Conservation (phyloP, 2,113 vertebrate genomes). For the Cynopterus brachyotis region DNA sequence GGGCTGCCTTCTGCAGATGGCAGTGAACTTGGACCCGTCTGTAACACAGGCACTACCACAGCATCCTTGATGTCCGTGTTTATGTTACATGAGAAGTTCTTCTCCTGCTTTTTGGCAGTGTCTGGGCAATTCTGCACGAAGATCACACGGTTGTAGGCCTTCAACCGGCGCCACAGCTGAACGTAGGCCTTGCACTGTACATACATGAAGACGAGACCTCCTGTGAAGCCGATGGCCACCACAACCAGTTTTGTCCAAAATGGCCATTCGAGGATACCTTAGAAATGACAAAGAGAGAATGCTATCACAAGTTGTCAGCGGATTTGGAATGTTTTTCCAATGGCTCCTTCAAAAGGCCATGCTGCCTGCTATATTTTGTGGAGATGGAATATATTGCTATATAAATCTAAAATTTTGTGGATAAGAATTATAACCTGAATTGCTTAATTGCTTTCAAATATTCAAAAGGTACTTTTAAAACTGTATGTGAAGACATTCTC, state of each 20-base stretch:
- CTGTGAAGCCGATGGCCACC: conserved; percentile 93
- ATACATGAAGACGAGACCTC: conserved; percentile 98
- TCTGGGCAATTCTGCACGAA: conserved; percentile 99
- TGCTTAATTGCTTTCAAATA: neutral
- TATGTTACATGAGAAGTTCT: conserved; percentile 73
- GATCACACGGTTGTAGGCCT: conserved; percentile 98
- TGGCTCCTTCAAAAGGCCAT: neutral
- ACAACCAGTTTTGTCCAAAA: conserved; percentile 98
- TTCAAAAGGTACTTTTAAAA: neutral
- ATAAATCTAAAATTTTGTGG: neutral
- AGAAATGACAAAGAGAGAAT: conserved; percentile 30
- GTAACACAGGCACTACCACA: conserved; percentile 83
- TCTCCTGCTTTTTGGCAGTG: conserved; percentile 88
- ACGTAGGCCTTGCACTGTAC: conserved; percentile 97
- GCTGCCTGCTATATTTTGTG: neutral
- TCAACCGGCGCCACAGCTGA: conserved; percentile 96
- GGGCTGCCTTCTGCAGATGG: conserved; percentile 79
- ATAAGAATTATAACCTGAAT: neutral
- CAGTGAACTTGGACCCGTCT: conserved; percentile 84
- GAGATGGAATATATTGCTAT: neutral
- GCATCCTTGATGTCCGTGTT: conserved; percentile 84
- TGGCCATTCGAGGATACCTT: conserved; percentile 96
- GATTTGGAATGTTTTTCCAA: neutral
- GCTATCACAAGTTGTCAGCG: conserved; percentile 24
- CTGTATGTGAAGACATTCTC: neutral